These are phyloP conservation scores for Odontophorus gujanensis DNA, from an alignment of 2,113 vertebrate genomes.

Conservation along the genomic window DNA sequence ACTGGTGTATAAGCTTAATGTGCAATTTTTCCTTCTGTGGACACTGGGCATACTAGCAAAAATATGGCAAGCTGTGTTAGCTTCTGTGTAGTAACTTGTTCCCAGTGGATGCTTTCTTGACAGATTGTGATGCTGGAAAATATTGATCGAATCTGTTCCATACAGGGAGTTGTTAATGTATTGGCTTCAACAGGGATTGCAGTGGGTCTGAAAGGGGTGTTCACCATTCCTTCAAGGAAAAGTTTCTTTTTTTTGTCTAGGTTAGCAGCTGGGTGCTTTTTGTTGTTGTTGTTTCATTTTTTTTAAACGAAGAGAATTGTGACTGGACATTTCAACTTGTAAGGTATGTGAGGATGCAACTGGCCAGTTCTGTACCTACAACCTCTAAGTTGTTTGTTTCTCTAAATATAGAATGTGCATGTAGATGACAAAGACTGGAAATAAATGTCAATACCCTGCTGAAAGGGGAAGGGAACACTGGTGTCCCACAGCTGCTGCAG, in stretches of 20 bases:
- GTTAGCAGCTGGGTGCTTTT: neutral
- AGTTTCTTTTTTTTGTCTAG: neutral
- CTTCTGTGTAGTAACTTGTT: neutral
- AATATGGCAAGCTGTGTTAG: neutral
- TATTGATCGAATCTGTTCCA: neutral
- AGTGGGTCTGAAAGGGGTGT: neutral
- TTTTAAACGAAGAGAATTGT: neutral
- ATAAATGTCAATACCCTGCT: neutral
- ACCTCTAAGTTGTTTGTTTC: neutral
- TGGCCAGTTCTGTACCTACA: neutral
- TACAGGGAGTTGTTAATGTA: neutral
- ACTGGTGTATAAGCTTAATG: slow-evolving; percentile 29
- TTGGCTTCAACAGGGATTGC: neutral
- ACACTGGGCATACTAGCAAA: neutral
- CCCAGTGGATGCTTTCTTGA: neutral
- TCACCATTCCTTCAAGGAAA: neutral
- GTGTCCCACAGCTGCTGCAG: neutral
- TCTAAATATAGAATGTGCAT: neutral
- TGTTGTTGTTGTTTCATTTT: neutral
- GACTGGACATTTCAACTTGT: neutral
- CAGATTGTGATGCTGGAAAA: neutral
- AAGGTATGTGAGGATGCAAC: neutral
- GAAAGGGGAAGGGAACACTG: neutral
- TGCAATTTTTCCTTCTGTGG: slow-evolving; percentile 21
- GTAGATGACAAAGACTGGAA: neutral